A percentile compares a stretch with the other conserved stretches of the same genome.
Conservation (phyloP, 2,113 vertebrate genomes). For the Myiozetetes cayanensis region DNA sequence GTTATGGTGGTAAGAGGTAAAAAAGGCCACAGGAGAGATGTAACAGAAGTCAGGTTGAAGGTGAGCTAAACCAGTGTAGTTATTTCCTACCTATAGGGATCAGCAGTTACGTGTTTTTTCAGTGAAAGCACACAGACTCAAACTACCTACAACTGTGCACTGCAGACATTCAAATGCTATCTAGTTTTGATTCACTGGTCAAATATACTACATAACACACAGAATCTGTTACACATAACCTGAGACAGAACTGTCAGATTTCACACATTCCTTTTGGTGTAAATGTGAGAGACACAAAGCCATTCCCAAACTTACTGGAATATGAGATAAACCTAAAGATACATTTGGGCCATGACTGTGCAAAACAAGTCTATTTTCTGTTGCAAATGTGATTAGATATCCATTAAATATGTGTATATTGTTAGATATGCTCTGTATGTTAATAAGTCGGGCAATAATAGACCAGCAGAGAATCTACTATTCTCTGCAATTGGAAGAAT, state of each 20-base stretch:
- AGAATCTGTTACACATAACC: not conserved
- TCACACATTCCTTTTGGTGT: not conserved
- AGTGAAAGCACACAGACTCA: not conserved
- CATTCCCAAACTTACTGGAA: not conserved
- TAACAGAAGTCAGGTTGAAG: not conserved
- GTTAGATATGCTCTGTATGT: not conserved
- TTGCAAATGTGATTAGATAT: not conserved
- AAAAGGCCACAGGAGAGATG: not conserved
- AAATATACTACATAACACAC: not conserved
- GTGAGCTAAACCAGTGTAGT: not conserved
- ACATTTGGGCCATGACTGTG: not conserved
- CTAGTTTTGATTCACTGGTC: conserved; percentile 6
- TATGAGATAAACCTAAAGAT: not conserved
- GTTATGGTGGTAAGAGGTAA: not conserved
- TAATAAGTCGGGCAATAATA: not conserved
- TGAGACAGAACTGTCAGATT: not conserved
- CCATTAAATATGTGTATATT: not conserved
- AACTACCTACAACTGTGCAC: not conserved
- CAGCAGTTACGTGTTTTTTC: not conserved
- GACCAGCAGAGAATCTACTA: not conserved
- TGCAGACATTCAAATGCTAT: not conserved
- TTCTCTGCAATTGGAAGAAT: not conserved
- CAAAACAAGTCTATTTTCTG: conserved; percentile 2
- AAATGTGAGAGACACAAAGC: not conserved
- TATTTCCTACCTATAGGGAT: not conserved